phyloP scores from a whole-genome alignment of 2,888 invertebrate genomes.

The Eumerus sabulonum region DNA sequence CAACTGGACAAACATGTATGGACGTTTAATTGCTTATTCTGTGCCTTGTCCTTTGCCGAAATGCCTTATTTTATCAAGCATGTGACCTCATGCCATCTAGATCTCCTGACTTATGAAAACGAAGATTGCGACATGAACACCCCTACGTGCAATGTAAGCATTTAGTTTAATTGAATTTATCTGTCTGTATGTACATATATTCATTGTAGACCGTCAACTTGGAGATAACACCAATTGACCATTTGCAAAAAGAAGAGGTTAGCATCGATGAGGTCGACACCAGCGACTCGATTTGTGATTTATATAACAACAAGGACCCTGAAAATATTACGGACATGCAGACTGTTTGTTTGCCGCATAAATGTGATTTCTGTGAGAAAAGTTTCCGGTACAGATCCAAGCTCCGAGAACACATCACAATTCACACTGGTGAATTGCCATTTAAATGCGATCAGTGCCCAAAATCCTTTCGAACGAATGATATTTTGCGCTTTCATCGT shows the following conservation, averaged over 20 bases:
- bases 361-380: conserved; percentile 39
- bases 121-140: neutral
- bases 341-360: neutral
- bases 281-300: neutral
- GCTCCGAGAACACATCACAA: conserved; percentile 14
- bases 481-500: conserved; percentile 42
- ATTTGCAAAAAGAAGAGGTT: neutral
- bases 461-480: conserved; percentile 41
- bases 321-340: neutral
- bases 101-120: neutral
- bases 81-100: conserved; percentile 15
- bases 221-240: conserved; percentile 10
- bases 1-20: conserved; percentile 30
- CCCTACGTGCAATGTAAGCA: conserved; percentile 11
- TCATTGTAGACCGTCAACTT: conserved; percentile 9
- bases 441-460: conserved; percentile 49
- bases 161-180: neutral
- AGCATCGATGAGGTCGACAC: neutral
- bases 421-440: conserved; percentile 16
- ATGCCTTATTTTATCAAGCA: conserved; percentile 26
- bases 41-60: conserved; percentile 27
- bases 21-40: conserved; percentile 36
- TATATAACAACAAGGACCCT: neutral
- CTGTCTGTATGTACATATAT: neutral
- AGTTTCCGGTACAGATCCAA: conserved; percentile 19